phyloP scores from a whole-genome alignment of 1,140 invertebrate species.

The Palaemon carinicauda region DNA sequence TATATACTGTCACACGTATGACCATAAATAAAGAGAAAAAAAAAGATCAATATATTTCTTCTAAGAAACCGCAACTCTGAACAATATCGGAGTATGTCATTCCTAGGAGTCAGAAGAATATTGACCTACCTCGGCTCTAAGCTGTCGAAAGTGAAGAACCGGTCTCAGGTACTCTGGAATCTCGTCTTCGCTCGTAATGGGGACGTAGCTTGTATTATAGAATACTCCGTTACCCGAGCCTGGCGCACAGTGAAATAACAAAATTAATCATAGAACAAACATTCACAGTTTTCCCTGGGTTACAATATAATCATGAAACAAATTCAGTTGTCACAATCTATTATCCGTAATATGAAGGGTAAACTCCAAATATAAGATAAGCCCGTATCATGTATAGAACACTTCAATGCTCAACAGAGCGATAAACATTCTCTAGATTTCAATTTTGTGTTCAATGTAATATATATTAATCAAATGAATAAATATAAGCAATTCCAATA shows the following conservation, averaged over 20 bases:
- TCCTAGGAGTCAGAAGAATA: too few relatives aligned
- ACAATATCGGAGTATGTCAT: too few relatives aligned
- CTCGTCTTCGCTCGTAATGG: conserved; percentile 18
- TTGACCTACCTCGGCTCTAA: conserved; percentile 17
- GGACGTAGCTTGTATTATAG: conserved; percentile 18
- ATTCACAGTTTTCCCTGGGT: not conserved
- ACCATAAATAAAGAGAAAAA: too few relatives aligned
- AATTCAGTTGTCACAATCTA: too few relatives aligned
- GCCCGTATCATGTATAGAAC: too few relatives aligned
- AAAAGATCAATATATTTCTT: not conserved
- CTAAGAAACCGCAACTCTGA: too few relatives aligned
- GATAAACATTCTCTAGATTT: not conserved
- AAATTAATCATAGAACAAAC: not conserved
- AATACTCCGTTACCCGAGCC: conserved; percentile 7
- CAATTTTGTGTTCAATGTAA: too few relatives aligned
- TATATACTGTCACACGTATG: too few relatives aligned
- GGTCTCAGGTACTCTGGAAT: conserved; percentile 40
- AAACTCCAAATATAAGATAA: too few relatives aligned
- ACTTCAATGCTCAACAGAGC: not conserved
- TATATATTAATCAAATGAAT: not conserved
- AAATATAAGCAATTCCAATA: not conserved
- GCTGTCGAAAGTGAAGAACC: conserved; percentile 38
- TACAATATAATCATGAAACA: too few relatives aligned
- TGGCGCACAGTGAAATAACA: not conserved
- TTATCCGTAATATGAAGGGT: too few relatives aligned